Evolutionary conservation across 2,797 vertebrate species (phyloP).

Genomic region (Clarias pachynema): DNA sequence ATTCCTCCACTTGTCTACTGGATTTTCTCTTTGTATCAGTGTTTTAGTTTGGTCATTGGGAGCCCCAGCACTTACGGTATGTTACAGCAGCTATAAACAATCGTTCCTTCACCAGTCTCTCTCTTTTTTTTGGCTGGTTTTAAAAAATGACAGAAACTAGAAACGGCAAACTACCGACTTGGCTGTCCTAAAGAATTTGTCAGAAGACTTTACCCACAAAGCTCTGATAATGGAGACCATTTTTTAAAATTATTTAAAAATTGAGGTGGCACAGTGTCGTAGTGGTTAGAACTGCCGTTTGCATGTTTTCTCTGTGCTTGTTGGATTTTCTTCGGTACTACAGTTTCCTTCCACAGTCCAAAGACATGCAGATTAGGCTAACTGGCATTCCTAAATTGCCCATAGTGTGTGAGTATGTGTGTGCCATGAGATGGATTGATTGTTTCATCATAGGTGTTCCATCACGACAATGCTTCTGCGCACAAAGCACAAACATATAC

Average conservation of each 20-base stretch:
- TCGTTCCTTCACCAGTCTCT: neutral
- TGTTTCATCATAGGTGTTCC: too few species aligned
- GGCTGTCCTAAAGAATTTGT: neutral
- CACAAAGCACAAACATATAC: too few species aligned
- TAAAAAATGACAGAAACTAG: neutral
- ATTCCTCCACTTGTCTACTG: neutral
- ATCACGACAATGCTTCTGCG: too few species aligned
- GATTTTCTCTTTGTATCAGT: slow-evolving; percentile 1
- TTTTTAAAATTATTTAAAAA: neutral
- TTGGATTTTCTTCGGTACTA: too few species aligned
- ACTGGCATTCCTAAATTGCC: too few species aligned
- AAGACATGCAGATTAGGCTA: too few species aligned
- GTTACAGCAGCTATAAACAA: neutral
- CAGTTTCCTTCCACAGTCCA: too few species aligned
- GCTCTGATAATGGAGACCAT: neutral
- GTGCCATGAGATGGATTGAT: too few species aligned
- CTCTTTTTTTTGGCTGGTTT: neutral
- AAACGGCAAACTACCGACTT: neutral
- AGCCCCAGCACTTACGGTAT: neutral
- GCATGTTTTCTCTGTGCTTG: too few species aligned
- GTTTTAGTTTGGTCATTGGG: neutral
- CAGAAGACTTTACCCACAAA: neutral
- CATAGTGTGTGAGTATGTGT: too few species aligned
- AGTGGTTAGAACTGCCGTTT: too few species aligned
- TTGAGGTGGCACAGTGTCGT: too few species aligned